These are phyloP conservation scores for Bos javanicus DNA, from an alignment of 2,113 vertebrate genomes.

Conservation along the genomic window DNA sequence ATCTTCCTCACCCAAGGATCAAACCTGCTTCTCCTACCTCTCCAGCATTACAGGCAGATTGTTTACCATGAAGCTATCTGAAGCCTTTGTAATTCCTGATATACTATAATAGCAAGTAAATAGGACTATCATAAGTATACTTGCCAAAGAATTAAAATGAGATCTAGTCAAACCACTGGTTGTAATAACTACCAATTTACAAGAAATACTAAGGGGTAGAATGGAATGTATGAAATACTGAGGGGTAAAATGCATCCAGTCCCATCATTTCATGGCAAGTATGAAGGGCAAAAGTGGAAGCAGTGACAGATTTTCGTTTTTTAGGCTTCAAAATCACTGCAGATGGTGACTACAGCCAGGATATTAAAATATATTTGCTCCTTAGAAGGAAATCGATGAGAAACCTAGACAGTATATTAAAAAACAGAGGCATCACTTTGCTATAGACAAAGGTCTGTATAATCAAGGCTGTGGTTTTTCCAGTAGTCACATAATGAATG, in stretches of 20 bases:
- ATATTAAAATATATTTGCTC: background rate
- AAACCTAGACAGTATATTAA: background rate
- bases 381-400: background rate
- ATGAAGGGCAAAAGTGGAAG: background rate
- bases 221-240: background rate
- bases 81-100: background rate
- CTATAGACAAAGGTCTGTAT: background rate
- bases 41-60: background rate
- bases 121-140: background rate
- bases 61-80: background rate
- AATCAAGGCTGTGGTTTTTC: background rate
- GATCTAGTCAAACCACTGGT: background rate
- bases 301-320: background rate
- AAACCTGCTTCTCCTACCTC: background rate
- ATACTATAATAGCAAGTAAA: background rate
- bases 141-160: constrained; percentile 2
- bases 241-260: background rate
- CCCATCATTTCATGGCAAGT: background rate
- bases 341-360: background rate
- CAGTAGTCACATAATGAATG: background rate
- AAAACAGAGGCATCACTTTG: background rate
- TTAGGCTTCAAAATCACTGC: background rate
- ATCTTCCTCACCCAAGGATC: background rate
- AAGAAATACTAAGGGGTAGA: background rate
- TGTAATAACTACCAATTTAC: background rate